Evolutionary conservation across 2,113 vertebrate genomes (phyloP), one percentile per base, ranked within the genome.

Genomic region (Protobothrops flavoviridis): DNA sequence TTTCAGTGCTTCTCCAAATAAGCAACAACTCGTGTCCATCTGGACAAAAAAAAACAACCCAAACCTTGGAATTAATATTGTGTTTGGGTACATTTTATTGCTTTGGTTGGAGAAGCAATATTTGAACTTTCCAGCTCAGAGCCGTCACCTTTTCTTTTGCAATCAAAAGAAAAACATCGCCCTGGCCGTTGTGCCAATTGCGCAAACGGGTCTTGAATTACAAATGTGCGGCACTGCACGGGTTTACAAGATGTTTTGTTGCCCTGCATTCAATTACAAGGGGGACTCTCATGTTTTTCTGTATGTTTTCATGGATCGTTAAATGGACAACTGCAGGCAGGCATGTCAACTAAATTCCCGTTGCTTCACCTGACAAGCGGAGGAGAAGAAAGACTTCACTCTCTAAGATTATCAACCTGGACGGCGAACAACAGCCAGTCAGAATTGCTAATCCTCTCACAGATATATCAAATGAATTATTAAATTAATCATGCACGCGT

Each of bases 401-500:
- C 59, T 4, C 24, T 5, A 24, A 90, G 87, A 56, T 92, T 90
- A 69, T 56, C 85, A 89, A 64, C 59, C 89, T 59, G 29, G 53
- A 20, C 12, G 87, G 85, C 33, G 20, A 94, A 93, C 10, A 91
- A 55, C 45, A 93, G 92, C 89, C 85, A 86, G 57, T 26, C 9
- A 33, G 89, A 43, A 45, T n/a, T 15, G 29, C 39, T 0, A 5
- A 90, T 89, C 61, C 64, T 81, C 92, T 61, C 91, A 57, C 91
- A 93, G 93, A 92, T 85, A 20, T 86, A 88, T 91, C 57, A 57
- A 13, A 74, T 0, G 39, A 74, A 20, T 29, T 87, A n/a, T 81
- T 94, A 91, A 94, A 94, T 93, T 88, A 94, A 93, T 89, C 90
- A 48, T 59, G 23, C 81, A 10, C 90, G 50, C 23, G 50, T 50